phyloP scores from a whole-genome alignment of 2,797 vertebrate species.

The Chiroxiphia lanceolata region DNA sequence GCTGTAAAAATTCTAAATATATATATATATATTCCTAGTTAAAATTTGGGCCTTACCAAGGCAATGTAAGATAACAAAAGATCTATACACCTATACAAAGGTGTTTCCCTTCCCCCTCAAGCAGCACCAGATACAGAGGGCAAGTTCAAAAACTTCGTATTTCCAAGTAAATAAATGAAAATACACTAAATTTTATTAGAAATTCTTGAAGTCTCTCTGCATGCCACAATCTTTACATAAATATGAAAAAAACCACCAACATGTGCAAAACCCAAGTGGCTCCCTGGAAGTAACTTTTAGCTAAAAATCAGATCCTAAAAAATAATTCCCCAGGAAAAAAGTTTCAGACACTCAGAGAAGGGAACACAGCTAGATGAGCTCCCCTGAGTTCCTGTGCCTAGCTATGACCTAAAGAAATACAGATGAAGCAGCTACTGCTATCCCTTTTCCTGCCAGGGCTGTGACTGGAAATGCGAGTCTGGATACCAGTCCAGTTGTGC shows the following conservation, averaged over 20 bases:
- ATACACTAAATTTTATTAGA: background rate
- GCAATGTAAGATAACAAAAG: background rate
- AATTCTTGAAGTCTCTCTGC: background rate
- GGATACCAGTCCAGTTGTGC: background rate
- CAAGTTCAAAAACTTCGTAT: background rate
- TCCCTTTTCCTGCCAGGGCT: background rate
- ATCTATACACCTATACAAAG: background rate
- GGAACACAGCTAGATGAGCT: background rate
- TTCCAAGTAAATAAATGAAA: background rate
- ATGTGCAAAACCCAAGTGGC: background rate
- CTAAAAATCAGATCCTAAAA: background rate
- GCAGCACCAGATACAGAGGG: background rate
- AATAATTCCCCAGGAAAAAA: fast-evolving
- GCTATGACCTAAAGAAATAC: background rate
- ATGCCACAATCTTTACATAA: background rate
- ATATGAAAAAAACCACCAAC: background rate
- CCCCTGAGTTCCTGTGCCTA: background rate
- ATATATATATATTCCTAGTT: background rate
- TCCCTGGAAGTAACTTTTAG: background rate
- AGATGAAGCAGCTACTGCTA: background rate
- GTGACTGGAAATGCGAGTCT: fast-evolving
- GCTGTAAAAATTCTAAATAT: background rate
- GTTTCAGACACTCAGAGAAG: background rate
- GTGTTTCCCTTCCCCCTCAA: background rate
- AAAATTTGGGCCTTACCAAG: background rate